These are phyloP conservation scores for Dreissena polymorpha DNA, from an alignment of 1,140 invertebrate genomes.

Conservation along the genomic window DNA sequence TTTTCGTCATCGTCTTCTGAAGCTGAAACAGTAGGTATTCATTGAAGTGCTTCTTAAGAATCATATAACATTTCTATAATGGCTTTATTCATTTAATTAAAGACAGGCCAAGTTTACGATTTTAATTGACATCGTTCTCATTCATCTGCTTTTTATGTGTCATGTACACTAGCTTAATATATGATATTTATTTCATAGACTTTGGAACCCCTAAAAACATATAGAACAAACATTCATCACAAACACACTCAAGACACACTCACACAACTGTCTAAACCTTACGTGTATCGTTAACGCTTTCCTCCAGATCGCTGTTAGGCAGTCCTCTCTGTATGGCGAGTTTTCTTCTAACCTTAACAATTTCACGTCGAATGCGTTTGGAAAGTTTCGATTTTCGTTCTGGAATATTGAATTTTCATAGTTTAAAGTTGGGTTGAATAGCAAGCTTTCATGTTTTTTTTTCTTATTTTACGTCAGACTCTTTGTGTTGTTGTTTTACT, in stretches of 20 bases:
- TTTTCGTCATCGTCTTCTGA: constrained; percentile 59
- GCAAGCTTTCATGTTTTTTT: constrained; percentile 73
- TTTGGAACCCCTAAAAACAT: no score
- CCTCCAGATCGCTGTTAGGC: constrained; percentile 74
- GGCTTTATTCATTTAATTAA: no score
- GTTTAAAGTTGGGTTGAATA: constrained; percentile 27
- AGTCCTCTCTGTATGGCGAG: constrained; percentile 75
- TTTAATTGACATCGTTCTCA: no score
- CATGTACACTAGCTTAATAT: no score
- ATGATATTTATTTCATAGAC: no score
- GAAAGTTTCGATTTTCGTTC: constrained; percentile 72
- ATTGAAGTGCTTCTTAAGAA: no score
- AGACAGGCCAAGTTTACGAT: no score
- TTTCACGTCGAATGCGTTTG: constrained; percentile 77
- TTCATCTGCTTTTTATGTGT: no score
- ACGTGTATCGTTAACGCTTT: constrained; percentile 70
- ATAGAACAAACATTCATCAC: no score
- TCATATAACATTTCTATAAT: no score
- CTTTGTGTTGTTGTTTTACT: no score
- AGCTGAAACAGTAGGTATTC: constrained; percentile 28
- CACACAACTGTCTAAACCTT: background rate
- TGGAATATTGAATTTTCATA: constrained; percentile 46
- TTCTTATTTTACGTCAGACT: constrained; percentile 57
- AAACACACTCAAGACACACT: no score
- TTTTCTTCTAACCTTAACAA: constrained; percentile 77